phyloP scores from a whole-genome alignment of 2,113 vertebrate species.

The Hirundichthys speculiger region DNA sequence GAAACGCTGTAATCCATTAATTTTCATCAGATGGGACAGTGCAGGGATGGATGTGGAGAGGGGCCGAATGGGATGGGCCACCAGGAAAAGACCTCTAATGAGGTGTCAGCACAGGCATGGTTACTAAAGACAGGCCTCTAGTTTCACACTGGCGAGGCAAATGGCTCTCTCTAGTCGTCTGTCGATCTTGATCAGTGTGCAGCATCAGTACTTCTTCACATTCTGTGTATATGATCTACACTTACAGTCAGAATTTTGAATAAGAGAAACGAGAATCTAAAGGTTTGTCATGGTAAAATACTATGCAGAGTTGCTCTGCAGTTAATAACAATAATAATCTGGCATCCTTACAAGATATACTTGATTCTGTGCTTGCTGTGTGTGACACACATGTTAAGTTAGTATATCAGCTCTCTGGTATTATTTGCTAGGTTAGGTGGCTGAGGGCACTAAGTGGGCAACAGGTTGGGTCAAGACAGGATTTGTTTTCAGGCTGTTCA shows the following conservation, averaged over 20 bases:
- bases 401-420: constrained; percentile 66
- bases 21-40: constrained; percentile 76
- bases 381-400: constrained; percentile 69
- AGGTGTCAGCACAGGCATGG: constrained; percentile 70
- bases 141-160: constrained; percentile 73
- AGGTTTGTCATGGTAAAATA: constrained; percentile 16
- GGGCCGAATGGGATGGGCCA: constrained; percentile 39
- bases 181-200: constrained; percentile 67
- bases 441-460: constrained; percentile 76
- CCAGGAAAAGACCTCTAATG: constrained; percentile 75
- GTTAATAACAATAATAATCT: constrained; percentile 31
- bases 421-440: constrained; percentile 45
- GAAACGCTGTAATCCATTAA: constrained; percentile 80
- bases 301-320: constrained; percentile 19
- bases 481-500: constrained; percentile 80
- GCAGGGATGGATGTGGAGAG: constrained; percentile 19
- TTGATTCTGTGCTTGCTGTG: constrained; percentile 57
- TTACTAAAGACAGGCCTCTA: constrained; percentile 61
- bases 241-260: constrained; percentile 26
- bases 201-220: constrained; percentile 50
- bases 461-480: constrained; percentile 63
- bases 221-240: constrained; percentile 6
- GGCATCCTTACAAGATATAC: constrained; percentile 32
- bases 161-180: constrained; percentile 62
- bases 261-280: constrained; percentile 14